Evolutionary conservation across 2,797 vertebrate species (phyloP).

Genomic region (Enoplosus armatus): DNA sequence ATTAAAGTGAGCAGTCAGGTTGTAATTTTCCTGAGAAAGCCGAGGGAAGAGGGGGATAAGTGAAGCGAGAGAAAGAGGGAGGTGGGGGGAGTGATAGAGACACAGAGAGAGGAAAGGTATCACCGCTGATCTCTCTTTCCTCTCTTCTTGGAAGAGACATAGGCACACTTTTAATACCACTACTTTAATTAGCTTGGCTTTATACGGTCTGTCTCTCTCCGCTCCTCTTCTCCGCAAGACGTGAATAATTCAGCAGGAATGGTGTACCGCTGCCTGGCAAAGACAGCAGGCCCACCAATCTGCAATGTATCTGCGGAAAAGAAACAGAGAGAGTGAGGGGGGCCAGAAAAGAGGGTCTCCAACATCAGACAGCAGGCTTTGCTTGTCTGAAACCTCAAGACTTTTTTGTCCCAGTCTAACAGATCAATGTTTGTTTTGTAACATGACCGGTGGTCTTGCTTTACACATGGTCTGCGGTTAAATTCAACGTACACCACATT

Average conservation of each 20-base stretch:
- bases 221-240: constrained; percentile 64
- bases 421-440: constrained; percentile 12
- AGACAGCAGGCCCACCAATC: constrained; percentile 73
- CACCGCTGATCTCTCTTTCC: constrained; percentile 80
- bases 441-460: not conserved
- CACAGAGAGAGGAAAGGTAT: constrained; percentile 79
- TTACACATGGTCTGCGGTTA: not conserved
- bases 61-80: constrained; percentile 67
- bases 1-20: constrained; percentile 88
- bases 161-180: constrained; percentile 81
- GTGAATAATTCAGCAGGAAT: constrained; percentile 82
- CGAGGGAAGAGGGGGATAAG: constrained; percentile 79
- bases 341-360: constrained; percentile 1
- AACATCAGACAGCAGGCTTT: constrained; percentile 18
- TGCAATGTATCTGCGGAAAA: constrained; percentile 69
- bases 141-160: constrained; percentile 74
- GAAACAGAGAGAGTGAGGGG: constrained; percentile 18
- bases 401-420: not conserved
- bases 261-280: constrained; percentile 68
- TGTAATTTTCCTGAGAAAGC: constrained; percentile 88
- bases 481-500: not conserved
- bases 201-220: constrained; percentile 63
- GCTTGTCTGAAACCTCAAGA: constrained; percentile 31
- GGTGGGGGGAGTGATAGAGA: constrained; percentile 65
- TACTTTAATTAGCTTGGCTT: constrained; percentile 81